Evolutionary conservation across 2,888 invertebrate genomes (phyloP).

Genomic region (Trachelus tabidus): DNA sequence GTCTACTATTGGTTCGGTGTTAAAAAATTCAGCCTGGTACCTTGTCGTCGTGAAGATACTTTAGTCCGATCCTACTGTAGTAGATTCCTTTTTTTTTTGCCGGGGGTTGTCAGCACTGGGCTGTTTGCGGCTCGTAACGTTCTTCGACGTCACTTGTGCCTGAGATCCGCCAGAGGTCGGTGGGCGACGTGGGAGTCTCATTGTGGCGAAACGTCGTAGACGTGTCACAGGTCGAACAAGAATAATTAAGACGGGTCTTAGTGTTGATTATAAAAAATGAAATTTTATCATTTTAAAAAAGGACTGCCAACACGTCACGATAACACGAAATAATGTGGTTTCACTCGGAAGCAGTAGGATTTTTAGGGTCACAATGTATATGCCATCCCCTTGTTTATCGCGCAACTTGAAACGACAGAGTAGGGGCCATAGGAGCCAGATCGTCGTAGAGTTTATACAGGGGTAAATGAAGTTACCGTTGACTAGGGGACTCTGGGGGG

Average conservation of each 20-base stretch:
- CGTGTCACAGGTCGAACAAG: background rate
- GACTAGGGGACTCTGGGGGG: background rate
- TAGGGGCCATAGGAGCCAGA: background rate
- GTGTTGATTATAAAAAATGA: background rate
- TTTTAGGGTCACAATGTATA: background rate
- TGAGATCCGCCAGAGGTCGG: background rate
- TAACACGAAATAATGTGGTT: background rate
- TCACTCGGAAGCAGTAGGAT: background rate
- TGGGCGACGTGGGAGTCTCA: too few species aligned
- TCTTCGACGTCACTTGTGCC: background rate
- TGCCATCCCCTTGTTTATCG: background rate
- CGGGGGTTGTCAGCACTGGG: background rate
- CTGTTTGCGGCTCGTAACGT: background rate
- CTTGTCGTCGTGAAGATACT: background rate
- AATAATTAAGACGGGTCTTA: background rate
- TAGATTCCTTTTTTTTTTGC: background rate
- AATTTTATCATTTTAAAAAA: too few species aligned
- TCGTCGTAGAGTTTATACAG: background rate
- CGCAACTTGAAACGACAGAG: background rate
- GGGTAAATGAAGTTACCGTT: background rate
- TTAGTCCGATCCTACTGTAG: background rate
- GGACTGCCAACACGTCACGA: too few species aligned
- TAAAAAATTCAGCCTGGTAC: background rate
- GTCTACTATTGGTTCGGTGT: background rate
- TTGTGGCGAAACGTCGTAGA: background rate